These are phyloP conservation scores for Callimorpha dominula DNA, from an alignment of 2,888 invertebrate species.

Conservation along the genomic window DNA sequence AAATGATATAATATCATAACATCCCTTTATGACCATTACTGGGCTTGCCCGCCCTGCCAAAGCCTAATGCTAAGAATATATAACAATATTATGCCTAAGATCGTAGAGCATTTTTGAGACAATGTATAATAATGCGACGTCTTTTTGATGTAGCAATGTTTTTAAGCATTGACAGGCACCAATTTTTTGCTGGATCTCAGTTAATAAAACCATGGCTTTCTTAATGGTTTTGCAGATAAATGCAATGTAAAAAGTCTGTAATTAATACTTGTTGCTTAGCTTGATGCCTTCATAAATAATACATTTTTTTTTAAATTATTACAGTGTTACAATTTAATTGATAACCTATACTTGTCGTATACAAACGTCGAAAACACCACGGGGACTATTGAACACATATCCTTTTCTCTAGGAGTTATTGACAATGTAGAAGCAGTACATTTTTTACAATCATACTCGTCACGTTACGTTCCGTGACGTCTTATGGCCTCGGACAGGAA, in stretches of 20 bases:
- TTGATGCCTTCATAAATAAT: too few species aligned
- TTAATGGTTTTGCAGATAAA: neutral
- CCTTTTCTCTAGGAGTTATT: neutral
- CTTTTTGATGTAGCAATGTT: too few species aligned
- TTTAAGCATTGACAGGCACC: too few species aligned
- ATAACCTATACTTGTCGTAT: too few species aligned
- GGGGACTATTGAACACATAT: neutral
- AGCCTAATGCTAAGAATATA: constrained; percentile 45
- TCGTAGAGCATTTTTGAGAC: constrained; percentile 21
- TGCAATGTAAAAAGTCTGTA: neutral
- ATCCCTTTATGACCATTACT: constrained; percentile 83
- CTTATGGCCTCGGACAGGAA: too few species aligned
- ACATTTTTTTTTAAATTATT: too few species aligned
- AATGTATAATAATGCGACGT: too few species aligned
- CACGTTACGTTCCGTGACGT: neutral
- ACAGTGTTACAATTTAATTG: too few species aligned
- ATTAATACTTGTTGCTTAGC: too few species aligned
- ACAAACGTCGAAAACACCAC: too few species aligned
- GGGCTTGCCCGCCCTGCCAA: constrained; percentile 72
- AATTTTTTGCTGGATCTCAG: neutral
- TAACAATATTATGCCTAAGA: constrained; percentile 32
- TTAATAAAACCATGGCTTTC: too few species aligned
- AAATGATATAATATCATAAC: constrained; percentile 86
- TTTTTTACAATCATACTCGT: neutral
- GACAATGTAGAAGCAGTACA: neutral